A percentile compares a stretch with the other conserved stretches of the same genome.
These are phyloP conservation scores for Xiphophorus couchianus DNA, from an alignment of 2,113 vertebrate species.

Conservation along the genomic window DNA sequence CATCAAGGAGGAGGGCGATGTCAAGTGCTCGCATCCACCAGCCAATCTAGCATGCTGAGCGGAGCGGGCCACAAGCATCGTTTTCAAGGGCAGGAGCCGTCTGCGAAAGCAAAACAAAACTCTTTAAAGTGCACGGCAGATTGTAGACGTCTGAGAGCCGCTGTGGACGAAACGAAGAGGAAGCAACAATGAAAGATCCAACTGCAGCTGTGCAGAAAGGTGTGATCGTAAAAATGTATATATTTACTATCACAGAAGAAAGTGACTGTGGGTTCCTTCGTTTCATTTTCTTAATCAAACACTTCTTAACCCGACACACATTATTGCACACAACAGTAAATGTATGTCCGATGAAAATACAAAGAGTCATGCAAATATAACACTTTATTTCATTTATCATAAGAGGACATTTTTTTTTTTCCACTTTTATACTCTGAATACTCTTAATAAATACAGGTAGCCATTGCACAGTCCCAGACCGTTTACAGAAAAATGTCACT, in stretches of 20 bases:
- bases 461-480: slow-evolving; percentile 80
- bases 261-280: slow-evolving; percentile 53
- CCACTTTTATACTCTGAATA: slow-evolving; percentile 69
- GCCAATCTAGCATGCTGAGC: slow-evolving; percentile 29
- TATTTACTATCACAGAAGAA: slow-evolving; percentile 68
- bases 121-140: slow-evolving; percentile 6
- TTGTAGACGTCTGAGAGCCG: neutral
- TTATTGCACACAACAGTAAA: slow-evolving; percentile 74
- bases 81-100: slow-evolving; percentile 18
- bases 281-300: slow-evolving; percentile 59
- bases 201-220: slow-evolving; percentile 48
- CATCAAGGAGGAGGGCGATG: slow-evolving; percentile 60
- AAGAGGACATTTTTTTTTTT: slow-evolving; percentile 55
- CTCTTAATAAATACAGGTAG: slow-evolving; percentile 76
- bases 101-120: slow-evolving; percentile 26
- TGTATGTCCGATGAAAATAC: slow-evolving; percentile 80
- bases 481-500: slow-evolving; percentile 51
- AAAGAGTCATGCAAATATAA: slow-evolving; percentile 86
- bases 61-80: slow-evolving; percentile 31
- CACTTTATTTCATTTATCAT: slow-evolving; percentile 80
- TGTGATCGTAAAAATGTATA: slow-evolving; percentile 51
- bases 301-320: slow-evolving; percentile 68
- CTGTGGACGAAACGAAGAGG: neutral
- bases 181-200: slow-evolving; percentile 30
- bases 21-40: slow-evolving; percentile 56